Conservation (phyloP, 2,113 vertebrate genomes). For the Ptyas mucosa region DNA sequence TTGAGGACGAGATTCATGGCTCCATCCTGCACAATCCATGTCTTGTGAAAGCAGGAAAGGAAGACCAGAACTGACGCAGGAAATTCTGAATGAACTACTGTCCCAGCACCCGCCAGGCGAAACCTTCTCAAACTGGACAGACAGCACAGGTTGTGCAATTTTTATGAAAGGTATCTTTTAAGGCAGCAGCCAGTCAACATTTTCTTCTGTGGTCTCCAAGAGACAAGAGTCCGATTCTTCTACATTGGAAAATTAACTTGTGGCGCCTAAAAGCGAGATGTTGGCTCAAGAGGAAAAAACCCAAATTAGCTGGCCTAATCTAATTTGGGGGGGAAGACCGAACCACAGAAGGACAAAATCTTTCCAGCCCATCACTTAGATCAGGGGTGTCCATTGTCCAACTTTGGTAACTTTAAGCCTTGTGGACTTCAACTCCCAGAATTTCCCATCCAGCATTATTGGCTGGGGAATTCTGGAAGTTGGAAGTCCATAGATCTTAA, state of each 20-base stretch:
- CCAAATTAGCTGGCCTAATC: background rate
- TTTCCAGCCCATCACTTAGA: background rate
- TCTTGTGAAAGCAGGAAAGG: conserved; percentile 51
- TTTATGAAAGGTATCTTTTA: conserved; percentile 40
- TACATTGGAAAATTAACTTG: background rate
- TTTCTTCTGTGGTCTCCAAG: background rate
- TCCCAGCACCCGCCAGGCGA: conserved; percentile 42
- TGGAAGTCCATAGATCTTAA: background rate
- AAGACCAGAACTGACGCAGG: conserved; percentile 36
- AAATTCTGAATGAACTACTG: conserved; percentile 31
- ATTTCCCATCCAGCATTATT: too few species aligned
- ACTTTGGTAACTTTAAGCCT: background rate
- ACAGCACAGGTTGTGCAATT: conserved; percentile 45
- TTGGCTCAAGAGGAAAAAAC: background rate
- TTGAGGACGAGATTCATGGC: conserved; percentile 20
- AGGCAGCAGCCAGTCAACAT: background rate
- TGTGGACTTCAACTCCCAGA: background rate
- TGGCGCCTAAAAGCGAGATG: background rate
- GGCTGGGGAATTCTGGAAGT: background rate
- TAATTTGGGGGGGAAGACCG: too few species aligned
- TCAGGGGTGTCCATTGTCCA: background rate
- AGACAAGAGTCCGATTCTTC: conserved; percentile 37
- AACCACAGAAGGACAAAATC: background rate
- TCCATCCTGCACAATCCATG: conserved; percentile 21
- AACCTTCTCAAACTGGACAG: conserved; percentile 5